Conservation (phyloP, 92 coral and sea anemone genomes). For the Palythoa grandis region DNA sequence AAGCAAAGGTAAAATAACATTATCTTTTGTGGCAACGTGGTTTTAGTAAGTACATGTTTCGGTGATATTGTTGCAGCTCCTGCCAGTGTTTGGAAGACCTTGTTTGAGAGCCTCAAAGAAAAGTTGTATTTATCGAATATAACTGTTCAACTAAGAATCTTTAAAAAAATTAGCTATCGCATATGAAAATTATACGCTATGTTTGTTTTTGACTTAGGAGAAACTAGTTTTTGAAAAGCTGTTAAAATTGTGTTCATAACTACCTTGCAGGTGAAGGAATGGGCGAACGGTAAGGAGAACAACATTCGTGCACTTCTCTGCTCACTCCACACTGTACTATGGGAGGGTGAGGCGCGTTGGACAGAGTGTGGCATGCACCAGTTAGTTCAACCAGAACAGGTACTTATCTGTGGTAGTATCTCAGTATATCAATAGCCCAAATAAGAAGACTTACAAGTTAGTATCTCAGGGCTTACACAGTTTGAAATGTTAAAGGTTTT, state of each 20-base stretch:
- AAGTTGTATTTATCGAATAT: neutral
- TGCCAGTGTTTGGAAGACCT: too few species aligned
- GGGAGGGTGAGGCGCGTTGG: slow-evolving; percentile 96
- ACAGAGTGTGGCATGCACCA: slow-evolving; percentile 92
- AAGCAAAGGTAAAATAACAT: slow-evolving; percentile 76
- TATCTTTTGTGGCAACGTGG: neutral
- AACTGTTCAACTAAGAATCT: neutral
- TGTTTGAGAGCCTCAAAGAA: neutral
- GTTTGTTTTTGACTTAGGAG: neutral
- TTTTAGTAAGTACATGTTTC: too few species aligned
- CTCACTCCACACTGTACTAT: slow-evolving; percentile 82
- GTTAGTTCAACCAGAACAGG: slow-evolving; percentile 94
- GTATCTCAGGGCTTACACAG: neutral
- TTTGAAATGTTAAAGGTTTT: neutral
- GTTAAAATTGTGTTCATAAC: neutral
- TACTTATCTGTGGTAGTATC: neutral
- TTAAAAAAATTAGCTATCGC: too few species aligned
- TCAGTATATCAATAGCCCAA: too few species aligned
- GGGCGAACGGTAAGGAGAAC: slow-evolving; percentile 92
- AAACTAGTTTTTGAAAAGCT: too few species aligned
- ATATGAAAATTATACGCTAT: too few species aligned
- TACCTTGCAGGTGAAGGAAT: slow-evolving; percentile 77
- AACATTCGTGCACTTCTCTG: slow-evolving; percentile 95
- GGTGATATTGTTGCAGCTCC: too few species aligned
- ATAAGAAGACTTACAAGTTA: too few species aligned